These are phyloP conservation scores for Lethenteron camtschaticum DNA, from an alignment of 2,113 vertebrate species.

Conservation along the genomic window DNA sequence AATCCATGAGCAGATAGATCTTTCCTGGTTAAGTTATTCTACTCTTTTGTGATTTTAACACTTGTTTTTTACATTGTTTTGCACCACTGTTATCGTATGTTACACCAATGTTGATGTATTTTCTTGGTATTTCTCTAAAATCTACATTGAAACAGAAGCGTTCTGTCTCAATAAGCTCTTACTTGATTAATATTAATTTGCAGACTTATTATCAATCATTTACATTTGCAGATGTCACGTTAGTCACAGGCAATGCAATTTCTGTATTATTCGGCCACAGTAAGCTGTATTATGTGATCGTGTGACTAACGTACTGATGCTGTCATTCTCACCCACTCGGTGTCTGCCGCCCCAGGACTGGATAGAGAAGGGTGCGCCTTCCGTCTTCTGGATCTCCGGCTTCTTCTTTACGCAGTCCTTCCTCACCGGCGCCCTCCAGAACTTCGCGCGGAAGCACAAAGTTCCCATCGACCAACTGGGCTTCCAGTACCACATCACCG, in stretches of 20 bases:
- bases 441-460: slow-evolving; percentile 11
- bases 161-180: too few species aligned
- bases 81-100: too few species aligned
- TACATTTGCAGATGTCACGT: too few species aligned
- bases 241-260: background rate
- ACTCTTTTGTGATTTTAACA: too few species aligned
- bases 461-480: slow-evolving; percentile 13
- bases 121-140: too few species aligned
- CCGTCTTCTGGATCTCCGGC: slow-evolving; percentile 14
- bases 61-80: too few species aligned
- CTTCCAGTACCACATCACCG: slow-evolving; percentile 11
- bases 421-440: slow-evolving; percentile 14
- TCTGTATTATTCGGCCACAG: background rate
- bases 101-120: too few species aligned
- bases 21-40: too few species aligned
- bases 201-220: too few species aligned
- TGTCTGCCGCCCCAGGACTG: slow-evolving; percentile 9
- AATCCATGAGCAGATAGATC: too few species aligned
- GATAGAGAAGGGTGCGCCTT: slow-evolving; percentile 11
- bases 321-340: background rate
- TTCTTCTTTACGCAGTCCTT: slow-evolving; percentile 14
- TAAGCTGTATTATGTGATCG: background rate
- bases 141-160: too few species aligned
- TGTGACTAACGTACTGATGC: background rate
- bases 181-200: too few species aligned